Evolutionary conservation across 2,888 invertebrate genomes (phyloP).

Genomic region (Euspilapteryx auroguttella): DNA sequence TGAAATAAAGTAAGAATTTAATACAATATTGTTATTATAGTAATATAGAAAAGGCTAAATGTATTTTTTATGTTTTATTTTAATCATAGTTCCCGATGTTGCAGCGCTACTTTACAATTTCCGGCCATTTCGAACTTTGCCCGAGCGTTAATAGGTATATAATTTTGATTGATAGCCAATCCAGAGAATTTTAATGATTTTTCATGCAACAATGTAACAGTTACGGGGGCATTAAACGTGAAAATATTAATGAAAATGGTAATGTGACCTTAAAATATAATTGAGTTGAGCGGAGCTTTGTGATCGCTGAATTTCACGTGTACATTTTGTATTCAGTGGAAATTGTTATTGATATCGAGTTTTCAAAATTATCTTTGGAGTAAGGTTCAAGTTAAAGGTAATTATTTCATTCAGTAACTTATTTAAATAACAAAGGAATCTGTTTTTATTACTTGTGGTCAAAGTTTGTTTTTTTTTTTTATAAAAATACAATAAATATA

Average conservation of each 20-base stretch:
- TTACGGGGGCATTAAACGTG: constrained; percentile 5
- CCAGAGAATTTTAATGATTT: constrained; percentile 30
- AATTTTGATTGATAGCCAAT: constrained; percentile 40
- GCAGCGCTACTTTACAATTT: constrained; percentile 26
- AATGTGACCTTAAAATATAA: background rate
- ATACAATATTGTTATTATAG: too few species aligned
- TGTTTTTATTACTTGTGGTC: too few species aligned
- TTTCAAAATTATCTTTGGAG: too few species aligned
- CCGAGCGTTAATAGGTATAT: constrained; percentile 30
- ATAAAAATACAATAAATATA: too few species aligned
- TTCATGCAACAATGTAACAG: constrained; percentile 10
- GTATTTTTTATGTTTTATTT: background rate
- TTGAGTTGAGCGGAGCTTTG: background rate
- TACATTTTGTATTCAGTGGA: background rate
- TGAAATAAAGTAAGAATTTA: too few species aligned
- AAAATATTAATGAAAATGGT: constrained; percentile 2
- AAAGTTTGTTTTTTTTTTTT: too few species aligned
- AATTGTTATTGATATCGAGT: too few species aligned
- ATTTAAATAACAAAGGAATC: too few species aligned
- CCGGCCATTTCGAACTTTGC: constrained; percentile 23
- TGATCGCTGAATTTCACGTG: background rate
- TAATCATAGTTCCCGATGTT: constrained; percentile 17
- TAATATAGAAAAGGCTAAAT: background rate
- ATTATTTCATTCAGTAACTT: too few species aligned
- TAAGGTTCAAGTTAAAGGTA: too few species aligned